Percentiles rank a stretch among this genome's conserved stretches.
Evolutionary conservation across 1,140 invertebrate genomes (phyloP).

Genomic region (Leguminivora glycinivorella): DNA sequence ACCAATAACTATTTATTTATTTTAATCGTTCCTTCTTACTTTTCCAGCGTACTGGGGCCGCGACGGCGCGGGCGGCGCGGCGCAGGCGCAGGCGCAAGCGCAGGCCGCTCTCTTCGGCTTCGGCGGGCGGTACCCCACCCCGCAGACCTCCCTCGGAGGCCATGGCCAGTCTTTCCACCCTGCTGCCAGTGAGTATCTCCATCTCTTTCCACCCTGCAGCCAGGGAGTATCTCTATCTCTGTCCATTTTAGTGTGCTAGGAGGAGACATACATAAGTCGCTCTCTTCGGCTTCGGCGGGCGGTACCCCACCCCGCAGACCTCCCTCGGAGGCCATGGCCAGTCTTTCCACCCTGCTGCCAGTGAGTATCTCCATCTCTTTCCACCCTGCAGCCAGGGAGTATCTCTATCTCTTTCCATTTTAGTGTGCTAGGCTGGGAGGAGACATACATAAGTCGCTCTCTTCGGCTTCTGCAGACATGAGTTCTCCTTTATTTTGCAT

Average conservation of each 20-base stretch:
- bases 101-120: conserved; percentile 69
- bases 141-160: conserved; percentile 87
- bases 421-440: conserved; percentile 87
- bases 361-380: no score
- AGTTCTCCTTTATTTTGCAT: no score
- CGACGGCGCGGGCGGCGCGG: conserved; percentile 75
- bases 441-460: conserved; percentile 64
- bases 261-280: conserved; percentile 67
- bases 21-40: background rate
- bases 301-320: conserved; percentile 82
- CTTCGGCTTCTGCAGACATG: conserved; percentile 68
- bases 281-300: conserved; percentile 67
- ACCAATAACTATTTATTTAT: no score
- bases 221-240: background rate
- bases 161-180: conserved; percentile 86
- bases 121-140: conserved; percentile 77
- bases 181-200: conserved; percentile 81
- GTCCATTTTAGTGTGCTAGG: conserved; percentile 83
- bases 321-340: conserved; percentile 88
- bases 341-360: conserved; percentile 85
- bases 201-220: no score
- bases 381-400: no score
- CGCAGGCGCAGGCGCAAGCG: conserved; percentile 71
- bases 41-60: conserved; percentile 86
- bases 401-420: conserved; percentile 36